phyloP scores from a whole-genome alignment of 2,797 vertebrate species.

The Phalanger gymnotis region DNA sequence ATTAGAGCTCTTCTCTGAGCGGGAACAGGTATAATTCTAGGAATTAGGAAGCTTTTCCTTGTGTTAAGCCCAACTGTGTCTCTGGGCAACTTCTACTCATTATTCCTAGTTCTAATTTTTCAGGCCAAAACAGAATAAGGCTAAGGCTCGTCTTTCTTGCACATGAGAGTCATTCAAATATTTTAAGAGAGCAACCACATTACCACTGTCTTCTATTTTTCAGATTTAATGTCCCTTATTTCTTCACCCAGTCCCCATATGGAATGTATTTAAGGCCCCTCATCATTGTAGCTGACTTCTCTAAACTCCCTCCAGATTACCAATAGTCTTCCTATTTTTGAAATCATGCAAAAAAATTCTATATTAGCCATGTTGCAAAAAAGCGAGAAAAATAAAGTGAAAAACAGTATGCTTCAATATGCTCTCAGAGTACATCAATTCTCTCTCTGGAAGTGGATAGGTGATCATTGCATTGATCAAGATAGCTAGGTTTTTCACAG shows the following conservation, averaged over 20 bases:
- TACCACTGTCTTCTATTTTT: not conserved
- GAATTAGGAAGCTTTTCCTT: not conserved
- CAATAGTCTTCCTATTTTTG: not conserved
- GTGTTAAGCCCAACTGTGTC: not conserved
- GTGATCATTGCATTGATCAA: not conserved
- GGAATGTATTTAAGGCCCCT: no score
- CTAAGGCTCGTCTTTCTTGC: not conserved
- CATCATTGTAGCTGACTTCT: not conserved
- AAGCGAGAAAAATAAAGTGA: not conserved
- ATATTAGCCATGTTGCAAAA: not conserved
- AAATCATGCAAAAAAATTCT: not conserved
- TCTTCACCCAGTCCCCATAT: no score
- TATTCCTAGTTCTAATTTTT: not conserved
- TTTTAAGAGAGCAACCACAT: not conserved
- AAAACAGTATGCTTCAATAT: not conserved
- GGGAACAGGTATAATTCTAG: no score
- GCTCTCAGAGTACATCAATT: not conserved
- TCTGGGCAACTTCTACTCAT: not conserved
- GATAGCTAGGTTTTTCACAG: not conserved
- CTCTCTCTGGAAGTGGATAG: not conserved
- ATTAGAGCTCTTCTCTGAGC: no score
- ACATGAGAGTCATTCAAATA: not conserved
- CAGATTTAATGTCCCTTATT: no score
- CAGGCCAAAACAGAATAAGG: not conserved
- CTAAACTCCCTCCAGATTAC: not conserved